Base-by-base conservation (phyloP, 2,888 invertebrate genomes). In the Aelia acuminata region DNA sequence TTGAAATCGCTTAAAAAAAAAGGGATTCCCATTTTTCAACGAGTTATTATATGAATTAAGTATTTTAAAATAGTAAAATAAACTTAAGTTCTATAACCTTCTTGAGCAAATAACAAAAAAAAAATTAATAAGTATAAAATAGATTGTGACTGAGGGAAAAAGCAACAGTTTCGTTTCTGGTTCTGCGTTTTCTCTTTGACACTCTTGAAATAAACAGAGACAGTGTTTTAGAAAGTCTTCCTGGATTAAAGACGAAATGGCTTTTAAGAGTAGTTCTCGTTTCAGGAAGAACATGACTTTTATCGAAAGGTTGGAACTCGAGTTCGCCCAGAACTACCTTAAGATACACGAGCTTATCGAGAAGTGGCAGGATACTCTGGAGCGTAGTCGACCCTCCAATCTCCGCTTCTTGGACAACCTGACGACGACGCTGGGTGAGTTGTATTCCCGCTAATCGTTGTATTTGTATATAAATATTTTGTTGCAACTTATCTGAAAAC, bases 301-400 rank as follows among this genome's bases (percentile, higher is more conserved):
- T 43, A 50, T 87, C n/a, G 87, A 87, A 39, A 75, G 87, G 84
- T 26, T 87, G 39, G 87, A 87, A 39, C 20, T 87, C n/a, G 87
- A 87, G n/a, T 87, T 80, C 63, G 87, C 87, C 3, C 87, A 87
- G 49, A 87, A 87, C 31, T 87, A 87, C 49, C 53, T 87, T 13
- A 87, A 87, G 80, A 87, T 87, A 22, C 87, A 87, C 47, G 87
- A 87, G 50, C 84, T 87, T 20, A 84, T 87, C 49, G 87, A 87
- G 13, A 87, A 87, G 75, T 87, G 87, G 87, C 87, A 87, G 26
- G 87, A 87, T n/a, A 87, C 80, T 10, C 39, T 87, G 35, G 87
- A 87, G n/a, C 70, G 84, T 15, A 87, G 87, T 39, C 39, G 87
- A 0, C 87, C 87, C 1, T 87, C 87, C 80, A 87, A 84, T 22